phyloP scores from a whole-genome alignment of 2,888 invertebrate genomes.

The Buathra laborator region DNA sequence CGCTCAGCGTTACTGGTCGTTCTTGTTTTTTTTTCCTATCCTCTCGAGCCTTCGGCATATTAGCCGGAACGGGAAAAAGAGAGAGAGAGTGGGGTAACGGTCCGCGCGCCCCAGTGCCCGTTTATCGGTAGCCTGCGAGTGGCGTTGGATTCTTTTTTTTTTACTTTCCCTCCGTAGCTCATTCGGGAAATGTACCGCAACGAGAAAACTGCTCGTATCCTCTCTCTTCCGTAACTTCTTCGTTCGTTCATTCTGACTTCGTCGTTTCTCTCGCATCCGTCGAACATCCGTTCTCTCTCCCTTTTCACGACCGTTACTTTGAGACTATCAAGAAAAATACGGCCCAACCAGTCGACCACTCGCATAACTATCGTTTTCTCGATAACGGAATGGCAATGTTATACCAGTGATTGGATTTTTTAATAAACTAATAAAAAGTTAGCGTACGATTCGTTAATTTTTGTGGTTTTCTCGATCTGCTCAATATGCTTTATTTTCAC shows the following conservation, averaged over 20 bases:
- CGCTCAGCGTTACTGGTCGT: constrained; percentile 15
- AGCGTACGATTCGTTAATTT: not conserved
- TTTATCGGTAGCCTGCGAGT: constrained; percentile 58
- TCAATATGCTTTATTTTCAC: not conserved
- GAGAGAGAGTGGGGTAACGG: not conserved
- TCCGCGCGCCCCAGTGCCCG: constrained; percentile 34
- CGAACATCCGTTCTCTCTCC: constrained; percentile 24
- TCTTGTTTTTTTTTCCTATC: constrained; percentile 25
- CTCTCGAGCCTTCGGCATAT: constrained; percentile 48
- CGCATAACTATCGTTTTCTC: not conserved
- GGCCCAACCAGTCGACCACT: not conserved
- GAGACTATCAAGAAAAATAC: constrained; percentile 19
- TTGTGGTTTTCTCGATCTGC: not conserved
- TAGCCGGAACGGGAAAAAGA: constrained; percentile 49
- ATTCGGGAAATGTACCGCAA: constrained; percentile 75
- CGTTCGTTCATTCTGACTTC: constrained; percentile 44
- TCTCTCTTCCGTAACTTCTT: constrained; percentile 58
- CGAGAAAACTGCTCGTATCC: constrained; percentile 61
- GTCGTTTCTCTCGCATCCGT: not conserved
- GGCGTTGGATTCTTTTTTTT: constrained; percentile 44
- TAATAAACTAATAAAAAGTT: not conserved
- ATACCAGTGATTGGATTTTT: not conserved
- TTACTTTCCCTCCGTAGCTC: constrained; percentile 70
- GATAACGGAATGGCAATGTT: not conserved
- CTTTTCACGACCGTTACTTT: constrained; percentile 12